Evolutionary conservation across 2,113 vertebrate species (phyloP).

Genomic region (Ochotona princeps): DNA sequence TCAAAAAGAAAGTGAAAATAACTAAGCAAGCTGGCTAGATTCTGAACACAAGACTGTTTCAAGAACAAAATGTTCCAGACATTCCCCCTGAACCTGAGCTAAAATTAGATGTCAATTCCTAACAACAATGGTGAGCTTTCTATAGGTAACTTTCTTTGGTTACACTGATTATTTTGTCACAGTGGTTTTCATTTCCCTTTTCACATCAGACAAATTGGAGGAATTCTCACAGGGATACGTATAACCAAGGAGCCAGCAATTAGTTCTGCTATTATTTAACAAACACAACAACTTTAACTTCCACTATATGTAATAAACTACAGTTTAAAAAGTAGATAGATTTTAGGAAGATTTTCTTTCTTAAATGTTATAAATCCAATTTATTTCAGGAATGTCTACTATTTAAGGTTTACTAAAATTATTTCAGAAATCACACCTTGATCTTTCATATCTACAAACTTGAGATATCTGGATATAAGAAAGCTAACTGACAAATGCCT

Average conservation of each 20-base stretch:
- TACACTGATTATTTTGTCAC: slow-evolving; percentile 53
- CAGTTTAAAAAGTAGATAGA: not conserved
- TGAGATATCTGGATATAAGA: slow-evolving; percentile 1
- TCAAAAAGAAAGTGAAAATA: slow-evolving; percentile 45
- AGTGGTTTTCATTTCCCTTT: slow-evolving; percentile 79
- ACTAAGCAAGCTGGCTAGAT: not conserved
- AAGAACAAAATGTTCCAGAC: not conserved
- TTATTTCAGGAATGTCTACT: not conserved
- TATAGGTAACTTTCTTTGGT: slow-evolving; percentile 7
- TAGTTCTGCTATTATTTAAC: slow-evolving; percentile 81
- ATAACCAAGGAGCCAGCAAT: slow-evolving; percentile 84
- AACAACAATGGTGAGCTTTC: not conserved
- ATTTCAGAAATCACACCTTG: slow-evolving; percentile 63
- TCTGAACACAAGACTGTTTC: not conserved
- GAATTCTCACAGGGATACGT: slow-evolving; percentile 70
- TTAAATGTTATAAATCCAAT: slow-evolving; percentile 49
- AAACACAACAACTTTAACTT: not conserved
- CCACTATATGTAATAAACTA: slow-evolving; percentile 32
- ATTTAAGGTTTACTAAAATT: slow-evolving; percentile 36
- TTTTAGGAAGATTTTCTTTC: slow-evolving; percentile 11
- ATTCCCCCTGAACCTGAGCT: not conserved
- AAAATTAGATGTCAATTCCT: slow-evolving; percentile 20
- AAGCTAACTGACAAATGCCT: not conserved
- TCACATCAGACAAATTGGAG: slow-evolving; percentile 81
- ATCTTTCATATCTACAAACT: slow-evolving; percentile 20